Base-by-base conservation (phyloP, 2,797 vertebrate species). In the Coregonus suidteri region DNA sequence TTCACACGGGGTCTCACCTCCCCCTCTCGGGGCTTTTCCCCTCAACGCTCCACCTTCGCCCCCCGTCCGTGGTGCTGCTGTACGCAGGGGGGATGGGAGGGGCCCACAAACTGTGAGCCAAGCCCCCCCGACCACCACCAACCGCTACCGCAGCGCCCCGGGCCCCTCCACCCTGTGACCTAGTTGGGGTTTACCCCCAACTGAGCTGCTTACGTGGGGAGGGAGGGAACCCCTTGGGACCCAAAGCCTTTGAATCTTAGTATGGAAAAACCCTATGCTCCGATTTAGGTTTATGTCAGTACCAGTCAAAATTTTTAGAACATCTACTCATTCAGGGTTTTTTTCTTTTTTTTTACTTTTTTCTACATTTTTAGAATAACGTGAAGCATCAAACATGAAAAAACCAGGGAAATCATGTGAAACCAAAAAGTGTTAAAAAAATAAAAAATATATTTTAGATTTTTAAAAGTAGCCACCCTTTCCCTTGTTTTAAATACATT, bases 41-140 rank as follows among this genome's bases (percentile, higher is more conserved):
- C 98, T 99, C 81, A 99, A 99, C 0, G 98, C 98, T 0, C 98
- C 11, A 99, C 98, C 53, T 98, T 99, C 9, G 96, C 98, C 59
- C 98, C 98, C 98, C 0, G 98, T 99, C 85, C 97, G 0, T 97
- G 3, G 94, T 99, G 85, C 96, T 99, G 1, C 94, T 95, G 88
- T 96, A 98, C 0, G 93, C 95, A 0, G 94, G 95, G 0, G 91
- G 93, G 0, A 88, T 87, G 0, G 93, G 75, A 81, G 9, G 88
- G 79, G 37, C 84, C 92, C 2, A 88, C 80, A 0, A 96, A 96
- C 75, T 96, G 95, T 0, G 96, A 98, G 69, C n/a, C 90, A 0
- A 87, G 85, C 3, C 75, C 90, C 90, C 3, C 75, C 3, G n/a
- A 71, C 13, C 79, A 85, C 71, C 87, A 90, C 4, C 0, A 86